Base-by-base conservation (phyloP, 2,113 vertebrate species). In the Rissa tridactyla region DNA sequence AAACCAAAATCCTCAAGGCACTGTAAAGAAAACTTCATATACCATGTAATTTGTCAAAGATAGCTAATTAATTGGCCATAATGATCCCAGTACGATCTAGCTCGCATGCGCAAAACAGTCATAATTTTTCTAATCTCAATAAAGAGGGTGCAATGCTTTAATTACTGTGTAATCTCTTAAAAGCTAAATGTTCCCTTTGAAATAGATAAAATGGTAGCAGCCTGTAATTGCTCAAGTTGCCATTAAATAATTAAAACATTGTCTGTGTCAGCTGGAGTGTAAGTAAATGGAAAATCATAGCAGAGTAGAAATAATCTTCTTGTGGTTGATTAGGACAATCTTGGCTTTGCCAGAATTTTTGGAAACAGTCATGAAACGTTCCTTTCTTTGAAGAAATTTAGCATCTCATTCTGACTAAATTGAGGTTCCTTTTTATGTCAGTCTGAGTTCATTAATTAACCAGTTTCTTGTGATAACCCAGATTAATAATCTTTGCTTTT, bases 161-260 rank as follows among this genome's bases (percentile, higher is more conserved):
- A 92, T 92, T 96, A 69, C 70, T 87, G 29, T 64, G 44, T 85
- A 85, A 92, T 94, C 58, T 75, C 38, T 61, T 94, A 68, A 91
- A 96, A 88, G 26, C 25, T 84, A 13, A 62, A 21, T 76, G 38
- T 65, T 91, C 49, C 52, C 70, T 87, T 94, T 89, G 83, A 95
- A 91, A 80, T 14, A 79, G 81, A 95, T 84, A 51, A 89, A 92
- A 83, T 87, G 57, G 61, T 65, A 72, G 68, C 34, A 93, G 57
- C 40, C 58, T 94, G 17, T 94, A 94, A 85, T 94, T 86, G 51
- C 25, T 92, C 32, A 38, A 51, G 60, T 88, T 85, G n/a, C 52
- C 57, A 5, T 94, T 92, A 92, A 87, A 65, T 90, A 94, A 86
- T 61, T 82, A 79, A 93, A 84, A 76, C 94, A 87, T 69, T 70